Percentiles rank a stretch among this genome's conserved stretches.
Evolutionary conservation across 1,140 invertebrate species (phyloP).

Genomic region (Ceratosolen solmsi): DNA sequence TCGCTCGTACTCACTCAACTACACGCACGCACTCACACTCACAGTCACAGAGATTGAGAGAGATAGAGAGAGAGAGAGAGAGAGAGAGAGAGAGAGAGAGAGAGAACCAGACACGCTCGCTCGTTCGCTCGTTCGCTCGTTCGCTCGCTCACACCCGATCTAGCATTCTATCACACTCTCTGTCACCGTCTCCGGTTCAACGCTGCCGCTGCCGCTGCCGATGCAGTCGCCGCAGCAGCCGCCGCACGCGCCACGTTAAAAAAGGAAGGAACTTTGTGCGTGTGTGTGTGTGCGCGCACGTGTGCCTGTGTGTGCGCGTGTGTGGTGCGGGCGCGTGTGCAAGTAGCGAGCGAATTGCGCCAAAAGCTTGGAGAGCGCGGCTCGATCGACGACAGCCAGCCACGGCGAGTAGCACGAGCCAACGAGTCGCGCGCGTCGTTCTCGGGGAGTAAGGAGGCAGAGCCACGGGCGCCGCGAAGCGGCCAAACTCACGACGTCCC

Average conservation of each 20-base stretch:
- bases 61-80: no score
- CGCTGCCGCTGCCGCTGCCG: background rate
- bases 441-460: background rate
- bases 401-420: background rate
- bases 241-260: constrained; percentile 9
- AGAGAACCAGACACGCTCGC: no score
- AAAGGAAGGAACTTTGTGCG: background rate
- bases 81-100: no score
- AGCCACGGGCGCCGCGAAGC: background rate
- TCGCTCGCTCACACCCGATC: no score
- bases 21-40: no score
- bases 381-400: background rate
- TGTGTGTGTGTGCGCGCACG: background rate
- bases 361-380: background rate
- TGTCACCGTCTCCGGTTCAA: background rate
- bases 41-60: no score
- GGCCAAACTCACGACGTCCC: background rate
- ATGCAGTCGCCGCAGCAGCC: background rate
- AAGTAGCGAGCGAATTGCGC: background rate
- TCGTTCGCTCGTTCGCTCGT: no score
- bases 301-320: background rate
- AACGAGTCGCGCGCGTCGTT: background rate
- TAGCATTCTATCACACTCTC: background rate
- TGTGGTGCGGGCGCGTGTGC: background rate
- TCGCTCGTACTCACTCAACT: no score